phyloP scores from a whole-genome alignment of 2,113 vertebrate species.

The Rhinolophus ferrumequinum region DNA sequence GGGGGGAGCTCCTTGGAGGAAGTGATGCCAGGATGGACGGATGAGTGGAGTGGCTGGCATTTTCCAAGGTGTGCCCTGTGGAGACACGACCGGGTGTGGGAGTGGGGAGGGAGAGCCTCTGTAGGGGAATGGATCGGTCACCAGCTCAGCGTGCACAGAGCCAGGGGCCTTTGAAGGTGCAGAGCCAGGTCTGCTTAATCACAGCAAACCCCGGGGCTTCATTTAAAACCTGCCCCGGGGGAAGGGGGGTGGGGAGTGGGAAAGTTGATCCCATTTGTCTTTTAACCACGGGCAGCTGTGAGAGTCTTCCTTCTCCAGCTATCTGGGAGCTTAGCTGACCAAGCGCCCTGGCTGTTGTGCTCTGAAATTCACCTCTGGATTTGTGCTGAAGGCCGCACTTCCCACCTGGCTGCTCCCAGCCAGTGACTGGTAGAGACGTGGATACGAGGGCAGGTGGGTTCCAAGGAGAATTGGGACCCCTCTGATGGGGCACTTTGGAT shows the following conservation, averaged over 20 bases:
- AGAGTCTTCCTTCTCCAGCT: neutral
- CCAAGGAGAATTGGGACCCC: neutral
- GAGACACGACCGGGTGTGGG: neutral
- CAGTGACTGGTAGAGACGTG: fast-evolving
- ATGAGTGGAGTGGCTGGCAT: neutral
- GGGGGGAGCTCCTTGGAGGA: too few relatives aligned
- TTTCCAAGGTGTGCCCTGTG: fast-evolving
- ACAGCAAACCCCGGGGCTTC: neutral
- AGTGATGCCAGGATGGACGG: neutral
- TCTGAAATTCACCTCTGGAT: neutral
- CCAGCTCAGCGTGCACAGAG: neutral
- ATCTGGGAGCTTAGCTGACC: neutral
- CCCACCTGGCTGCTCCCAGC: neutral
- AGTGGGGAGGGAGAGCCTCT: neutral
- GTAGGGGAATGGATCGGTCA: fast-evolving
- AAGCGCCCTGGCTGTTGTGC: neutral
- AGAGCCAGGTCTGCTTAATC: neutral
- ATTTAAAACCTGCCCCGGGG: too few relatives aligned
- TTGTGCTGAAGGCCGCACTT: neutral
- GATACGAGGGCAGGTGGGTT: neutral
- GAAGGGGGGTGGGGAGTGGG: neutral
- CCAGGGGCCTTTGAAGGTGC: too few relatives aligned
- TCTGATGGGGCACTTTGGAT: fast-evolving
- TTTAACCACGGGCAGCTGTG: neutral
- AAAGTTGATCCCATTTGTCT: neutral